Base-by-base conservation (phyloP, 1,140 invertebrate genomes). In the Listronotus bonariensis region DNA sequence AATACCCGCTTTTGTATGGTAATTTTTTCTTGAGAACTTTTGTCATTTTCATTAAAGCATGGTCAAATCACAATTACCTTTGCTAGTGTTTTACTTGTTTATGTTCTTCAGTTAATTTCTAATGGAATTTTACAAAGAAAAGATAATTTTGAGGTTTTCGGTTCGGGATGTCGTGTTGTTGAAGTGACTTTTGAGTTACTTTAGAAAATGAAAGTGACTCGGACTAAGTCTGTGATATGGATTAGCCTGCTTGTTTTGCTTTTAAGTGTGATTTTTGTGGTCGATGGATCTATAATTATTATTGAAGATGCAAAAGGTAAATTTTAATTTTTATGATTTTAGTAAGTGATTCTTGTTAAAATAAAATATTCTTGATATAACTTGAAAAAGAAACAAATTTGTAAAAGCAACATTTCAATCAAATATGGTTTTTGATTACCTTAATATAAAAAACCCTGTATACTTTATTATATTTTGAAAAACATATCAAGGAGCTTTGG, bases 281-380 rank as follows among this genome's bases (percentile, higher is more conserved):
- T 57, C 46, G 20, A 56, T 65, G 71, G 67, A 43, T 65, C 70
- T 36, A 74, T 78, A 48, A 78, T 78, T 61, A 68, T 78, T 12
- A 70, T 78, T 11, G 74, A 78, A 51, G 76, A 78, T 72, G 76
- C 76, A 4, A 77, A 76, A 78, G 76, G 76, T 78, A 75, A 45
- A 36, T 36, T n/a, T n/a, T n/a, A n/a, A n/a, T n/a, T n/a, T n/a
- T n/a, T n/a, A n/a, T n/a, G n/a, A n/a, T n/a, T n/a, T n/a, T n/a
- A n/a, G n/a, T n/a, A n/a, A n/a, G n/a, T n/a, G n/a, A n/a, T n/a
- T n/a, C n/a, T n/a, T n/a, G n/a, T n/a, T n/a, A n/a, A n/a, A n/a
- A n/a, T n/a, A n/a, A n/a, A n/a, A n/a, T n/a, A n/a, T n/a, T n/a
- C n/a, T n/a, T n/a, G n/a, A n/a, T n/a, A n/a, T n/a, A n/a, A n/a